Conservation (phyloP, 2,113 vertebrate genomes). For the Crocuta crocuta region DNA sequence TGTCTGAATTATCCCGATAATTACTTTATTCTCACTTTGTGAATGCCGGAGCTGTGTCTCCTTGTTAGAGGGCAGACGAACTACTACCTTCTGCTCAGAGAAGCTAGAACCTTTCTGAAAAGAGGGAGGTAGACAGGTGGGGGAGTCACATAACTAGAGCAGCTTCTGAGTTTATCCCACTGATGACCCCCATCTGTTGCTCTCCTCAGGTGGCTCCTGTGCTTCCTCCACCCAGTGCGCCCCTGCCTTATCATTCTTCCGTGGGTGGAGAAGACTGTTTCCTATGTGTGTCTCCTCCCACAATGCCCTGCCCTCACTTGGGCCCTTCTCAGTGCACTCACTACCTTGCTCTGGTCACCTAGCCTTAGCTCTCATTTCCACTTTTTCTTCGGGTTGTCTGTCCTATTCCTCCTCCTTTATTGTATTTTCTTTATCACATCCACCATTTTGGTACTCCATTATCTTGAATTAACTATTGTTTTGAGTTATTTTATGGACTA, state of each 20-base stretch:
- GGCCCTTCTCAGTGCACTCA: background rate
- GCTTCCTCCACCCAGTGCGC: background rate
- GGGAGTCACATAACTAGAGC: accelerated
- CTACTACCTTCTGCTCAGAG: background rate
- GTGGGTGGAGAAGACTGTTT: accelerated
- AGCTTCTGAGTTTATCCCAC: background rate
- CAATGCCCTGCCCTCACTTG: background rate
- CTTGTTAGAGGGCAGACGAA: background rate
- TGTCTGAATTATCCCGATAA: slow-evolving; percentile 14
- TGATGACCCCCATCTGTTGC: background rate
- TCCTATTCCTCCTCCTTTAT: background rate
- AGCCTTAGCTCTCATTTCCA: background rate
- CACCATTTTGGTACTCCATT: background rate
- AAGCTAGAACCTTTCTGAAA: background rate
- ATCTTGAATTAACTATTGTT: background rate
- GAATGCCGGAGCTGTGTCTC: background rate
- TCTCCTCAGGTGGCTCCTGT: background rate
- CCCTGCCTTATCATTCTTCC: background rate
- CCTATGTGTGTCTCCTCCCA: accelerated
- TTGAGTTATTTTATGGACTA: background rate
- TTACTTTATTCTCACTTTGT: background rate
- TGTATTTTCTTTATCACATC: background rate
- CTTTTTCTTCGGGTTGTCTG: background rate
- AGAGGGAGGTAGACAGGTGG: background rate
- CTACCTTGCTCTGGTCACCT: background rate